A percentile compares a stretch with the other conserved stretches of the same genome.
phyloP scores from a whole-genome alignment of 2,888 invertebrate genomes.

The Sphinx pinastri region DNA sequence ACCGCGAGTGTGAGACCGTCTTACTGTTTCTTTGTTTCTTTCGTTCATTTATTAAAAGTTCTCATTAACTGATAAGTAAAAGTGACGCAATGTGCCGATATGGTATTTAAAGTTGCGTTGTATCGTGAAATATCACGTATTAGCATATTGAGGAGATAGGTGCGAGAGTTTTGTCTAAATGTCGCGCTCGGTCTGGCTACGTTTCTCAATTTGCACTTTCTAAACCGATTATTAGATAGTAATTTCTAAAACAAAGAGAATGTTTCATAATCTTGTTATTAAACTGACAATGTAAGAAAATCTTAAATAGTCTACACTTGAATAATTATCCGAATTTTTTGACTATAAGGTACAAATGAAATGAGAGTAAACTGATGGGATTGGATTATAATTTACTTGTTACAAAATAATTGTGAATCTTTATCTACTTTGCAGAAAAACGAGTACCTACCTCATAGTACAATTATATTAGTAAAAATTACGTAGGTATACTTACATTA shows the following conservation, averaged over 20 bases:
- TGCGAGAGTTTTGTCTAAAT: slow-evolving; percentile 7
- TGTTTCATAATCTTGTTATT: too few species aligned
- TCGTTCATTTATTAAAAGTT: slow-evolving; percentile 18
- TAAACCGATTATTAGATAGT: not conserved
- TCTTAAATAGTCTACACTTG: too few species aligned
- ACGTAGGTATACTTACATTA: too few species aligned
- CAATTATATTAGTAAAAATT: too few species aligned
- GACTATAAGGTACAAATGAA: too few species aligned
- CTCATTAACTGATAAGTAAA: slow-evolving; percentile 13
- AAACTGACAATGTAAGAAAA: too few species aligned
- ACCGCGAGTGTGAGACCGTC: slow-evolving; percentile 63
- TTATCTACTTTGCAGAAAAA: too few species aligned
- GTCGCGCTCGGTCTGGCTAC: not conserved
- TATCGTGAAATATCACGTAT: slow-evolving; percentile 23
- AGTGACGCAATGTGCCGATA: slow-evolving; percentile 10
- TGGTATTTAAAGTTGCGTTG: slow-evolving; percentile 11
- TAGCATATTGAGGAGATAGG: slow-evolving; percentile 18
- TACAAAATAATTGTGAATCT: too few species aligned
- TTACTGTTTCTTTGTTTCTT: slow-evolving; percentile 52
- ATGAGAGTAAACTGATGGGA: too few species aligned
- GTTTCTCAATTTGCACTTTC: slow-evolving; percentile 18
- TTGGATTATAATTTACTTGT: too few species aligned
- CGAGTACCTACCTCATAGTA: too few species aligned
- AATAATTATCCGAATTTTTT: too few species aligned
- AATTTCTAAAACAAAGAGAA: not conserved